These are phyloP conservation scores for Florisuga fusca DNA, from an alignment of 2,797 vertebrate genomes.

Conservation along the genomic window DNA sequence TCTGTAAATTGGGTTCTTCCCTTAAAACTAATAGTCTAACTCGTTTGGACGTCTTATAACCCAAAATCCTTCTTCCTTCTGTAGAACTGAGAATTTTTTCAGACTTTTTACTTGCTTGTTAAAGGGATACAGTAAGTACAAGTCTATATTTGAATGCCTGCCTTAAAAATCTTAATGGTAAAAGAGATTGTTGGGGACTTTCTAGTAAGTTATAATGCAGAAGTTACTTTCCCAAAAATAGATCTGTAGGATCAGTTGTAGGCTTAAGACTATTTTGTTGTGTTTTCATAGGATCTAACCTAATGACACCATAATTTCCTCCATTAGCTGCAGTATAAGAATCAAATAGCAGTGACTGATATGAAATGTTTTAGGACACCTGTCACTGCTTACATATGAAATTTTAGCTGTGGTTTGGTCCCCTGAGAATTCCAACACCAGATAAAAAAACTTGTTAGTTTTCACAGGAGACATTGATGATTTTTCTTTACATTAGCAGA, in stretches of 20 bases:
- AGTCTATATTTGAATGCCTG: neutral
- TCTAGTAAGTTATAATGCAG: neutral
- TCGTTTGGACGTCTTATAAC: neutral
- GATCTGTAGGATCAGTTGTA: neutral
- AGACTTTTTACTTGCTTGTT: neutral
- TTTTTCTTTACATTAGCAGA: neutral
- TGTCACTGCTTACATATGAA: neutral
- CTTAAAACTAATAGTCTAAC: neutral
- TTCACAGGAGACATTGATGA: neutral
- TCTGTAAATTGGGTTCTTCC: neutral
- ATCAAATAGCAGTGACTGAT: neutral
- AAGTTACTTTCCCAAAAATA: neutral
- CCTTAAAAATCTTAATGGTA: neutral
- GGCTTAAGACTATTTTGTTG: neutral
- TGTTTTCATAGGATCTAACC: neutral
- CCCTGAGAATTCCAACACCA: neutral
- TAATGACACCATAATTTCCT: neutral
- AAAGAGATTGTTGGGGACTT: neutral
- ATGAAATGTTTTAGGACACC: neutral
- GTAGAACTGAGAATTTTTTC: neutral
- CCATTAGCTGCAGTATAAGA: neutral
- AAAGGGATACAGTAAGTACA: neutral
- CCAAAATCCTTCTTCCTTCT: neutral
- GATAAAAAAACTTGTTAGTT: neutral
- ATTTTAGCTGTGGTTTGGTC: neutral